phyloP scores from a whole-genome alignment of 2,113 vertebrate species.

The Malurus alboscapulatus region DNA sequence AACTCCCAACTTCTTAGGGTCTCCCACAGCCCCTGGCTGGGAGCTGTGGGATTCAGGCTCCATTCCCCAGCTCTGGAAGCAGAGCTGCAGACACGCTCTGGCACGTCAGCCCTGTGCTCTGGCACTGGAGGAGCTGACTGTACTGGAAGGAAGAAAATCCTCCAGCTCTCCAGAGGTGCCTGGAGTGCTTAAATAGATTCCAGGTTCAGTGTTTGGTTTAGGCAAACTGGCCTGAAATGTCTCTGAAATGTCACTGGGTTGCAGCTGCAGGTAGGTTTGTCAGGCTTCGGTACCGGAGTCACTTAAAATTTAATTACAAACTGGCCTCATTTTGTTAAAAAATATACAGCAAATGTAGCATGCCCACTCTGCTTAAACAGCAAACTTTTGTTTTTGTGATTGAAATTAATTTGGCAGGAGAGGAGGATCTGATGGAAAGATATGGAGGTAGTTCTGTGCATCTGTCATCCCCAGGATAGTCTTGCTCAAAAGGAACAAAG shows the following conservation, averaged over 20 bases:
- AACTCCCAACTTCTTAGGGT: background rate
- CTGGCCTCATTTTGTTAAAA: background rate
- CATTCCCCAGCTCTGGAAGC: background rate
- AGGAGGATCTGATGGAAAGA: background rate
- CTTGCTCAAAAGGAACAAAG: background rate
- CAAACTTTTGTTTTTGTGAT: background rate
- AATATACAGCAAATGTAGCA: background rate
- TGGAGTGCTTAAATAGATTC: background rate
- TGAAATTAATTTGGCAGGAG: constrained; percentile 7
- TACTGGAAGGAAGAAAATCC: background rate
- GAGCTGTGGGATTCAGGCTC: background rate
- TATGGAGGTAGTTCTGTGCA: background rate
- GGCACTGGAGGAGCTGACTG: background rate
- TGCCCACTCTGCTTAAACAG: constrained; percentile 9
- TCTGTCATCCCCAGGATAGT: background rate
- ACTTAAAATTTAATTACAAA: constrained; percentile 15
- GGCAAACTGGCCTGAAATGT: background rate
- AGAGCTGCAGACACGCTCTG: background rate
- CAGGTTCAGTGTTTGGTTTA: background rate
- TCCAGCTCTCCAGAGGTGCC: background rate
- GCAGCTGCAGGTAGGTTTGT: constrained; percentile 23
- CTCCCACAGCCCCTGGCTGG: background rate
- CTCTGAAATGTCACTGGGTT: constrained; percentile 14
- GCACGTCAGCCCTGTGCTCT: background rate
- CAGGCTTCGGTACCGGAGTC: background rate